Base-by-base conservation (phyloP, 2,888 invertebrate genomes). In the Pherbina coryleti region DNA sequence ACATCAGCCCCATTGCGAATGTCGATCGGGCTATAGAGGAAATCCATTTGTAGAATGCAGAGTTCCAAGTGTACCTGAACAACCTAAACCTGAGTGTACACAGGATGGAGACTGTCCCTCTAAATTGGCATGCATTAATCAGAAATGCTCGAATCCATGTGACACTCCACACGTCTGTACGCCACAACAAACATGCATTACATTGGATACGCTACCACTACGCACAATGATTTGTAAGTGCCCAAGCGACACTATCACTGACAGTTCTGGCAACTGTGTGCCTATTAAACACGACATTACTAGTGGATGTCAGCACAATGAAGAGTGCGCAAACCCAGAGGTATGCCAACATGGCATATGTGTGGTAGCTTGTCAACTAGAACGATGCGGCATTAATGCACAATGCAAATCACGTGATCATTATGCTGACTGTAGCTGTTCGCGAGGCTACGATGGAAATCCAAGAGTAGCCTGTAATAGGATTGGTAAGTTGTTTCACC, bases 171-270 rank as follows among this genome's bases (percentile, higher is more conserved):
- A 93, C 82, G 93, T 95, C 64, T 97, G 97, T 86, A 93, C 93
- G 19, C 90, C 92, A 5, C 95, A 95, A 81, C 95, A 97, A 83
- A 92, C 94, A 78, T 97, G 97, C 88, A 91, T 93, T 78, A 95
- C 96, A 0, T 91, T 95, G 14, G 95, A 96, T 83, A 93, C 95
- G 0, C 86, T 94, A 66, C 96, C 97, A 2, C 90, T 96, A 80
- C 92, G 96, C 73, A 96, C 96, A 0, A 93, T 97, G 83, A 95
- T 96, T 83, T 97, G 97, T 86, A 93, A 95, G 85, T 97, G 97
- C 89, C 95, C 96, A 19, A 92, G 94, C 57, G 96, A 96, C 80
- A 95, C 95, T 0, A 92, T 95, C 64, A 93, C 94, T 0, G 94
- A 95, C 81, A 91, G 91, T 7, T 93, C 93, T 75, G 95, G 94